A percentile compares a stretch with the other conserved stretches of the same genome.
Conservation (phyloP, 2,113 vertebrate species). For the Todiramphus chloris region DNA sequence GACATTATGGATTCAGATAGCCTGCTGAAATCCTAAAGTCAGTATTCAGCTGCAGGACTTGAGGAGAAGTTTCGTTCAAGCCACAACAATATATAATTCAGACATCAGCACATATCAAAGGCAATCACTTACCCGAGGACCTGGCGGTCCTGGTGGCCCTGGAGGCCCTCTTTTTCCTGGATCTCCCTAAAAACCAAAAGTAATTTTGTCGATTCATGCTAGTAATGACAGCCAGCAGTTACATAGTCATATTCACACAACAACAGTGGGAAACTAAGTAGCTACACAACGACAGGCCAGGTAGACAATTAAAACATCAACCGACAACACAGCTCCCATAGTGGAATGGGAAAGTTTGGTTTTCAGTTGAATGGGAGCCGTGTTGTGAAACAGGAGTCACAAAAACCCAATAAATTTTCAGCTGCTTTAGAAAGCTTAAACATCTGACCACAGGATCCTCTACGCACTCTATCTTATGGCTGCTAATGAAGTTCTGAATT, state of each 20-base stretch:
- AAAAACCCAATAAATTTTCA: background rate
- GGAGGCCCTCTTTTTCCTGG: conserved; percentile 90
- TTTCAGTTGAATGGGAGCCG: background rate
- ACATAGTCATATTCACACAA: background rate
- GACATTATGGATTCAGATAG: background rate
- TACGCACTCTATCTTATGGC: background rate
- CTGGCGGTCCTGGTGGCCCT: conserved; percentile 87
- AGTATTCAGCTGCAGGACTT: background rate
- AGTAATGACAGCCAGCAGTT: background rate
- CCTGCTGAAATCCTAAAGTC: background rate
- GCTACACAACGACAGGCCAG: background rate
- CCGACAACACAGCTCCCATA: background rate
- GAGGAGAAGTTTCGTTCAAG: background rate
- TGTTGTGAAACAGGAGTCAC: background rate
- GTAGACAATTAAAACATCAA: background rate
- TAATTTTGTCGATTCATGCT: background rate
- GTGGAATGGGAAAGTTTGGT: accelerated
- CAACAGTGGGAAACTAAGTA: background rate
- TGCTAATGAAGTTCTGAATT: background rate
- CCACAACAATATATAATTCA: background rate
- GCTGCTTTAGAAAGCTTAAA: background rate
- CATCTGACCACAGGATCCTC: background rate
- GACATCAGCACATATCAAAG: background rate
- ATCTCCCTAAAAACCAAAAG: conserved; percentile 81
- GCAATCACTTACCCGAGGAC: conserved; percentile 83